Evolutionary conservation across 1,140 invertebrate species (phyloP), one percentile per base, ranked within the genome.

Genomic region (Sycophila sp.): DNA sequence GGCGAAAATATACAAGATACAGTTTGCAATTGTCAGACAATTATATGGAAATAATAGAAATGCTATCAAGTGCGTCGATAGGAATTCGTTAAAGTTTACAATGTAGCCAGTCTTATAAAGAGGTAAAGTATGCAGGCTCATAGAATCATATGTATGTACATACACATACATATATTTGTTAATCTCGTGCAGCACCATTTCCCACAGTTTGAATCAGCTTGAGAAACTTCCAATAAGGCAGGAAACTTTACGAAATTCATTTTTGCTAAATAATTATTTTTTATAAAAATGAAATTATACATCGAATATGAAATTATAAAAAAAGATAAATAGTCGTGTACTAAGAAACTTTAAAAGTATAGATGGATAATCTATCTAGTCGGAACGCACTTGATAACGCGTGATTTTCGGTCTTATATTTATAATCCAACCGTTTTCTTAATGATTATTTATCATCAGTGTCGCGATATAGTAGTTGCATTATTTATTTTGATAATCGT

Each of bases 401-500:
- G 13, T 38, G 30, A 69, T 28, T 69, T 28, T 10, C 30, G 24
- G 22, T 58, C n/a, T 55, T 58, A 26, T 30, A 38, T 22, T 47
- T 59, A 47, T n/a, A 36, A 49, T 59, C 2, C n/a, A n/a, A n/a
- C n/a, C 15, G 8, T 22, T 34, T 32, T 6, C 59, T 68, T 17
- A 32, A 68, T 60, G 26, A 59, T 60, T 60, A 56, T 34, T 32
- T 72, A 55, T 70, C 51, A 60, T 67, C 34, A 32, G 62, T 69
- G 62, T 56, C 63, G 36, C 81, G 81, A 74, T 22, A 80, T 83
- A 80, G 77, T 78, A 81, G 73, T 82, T 75, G 76, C 79, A 83
- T 77, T 79, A 80, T 78, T 82, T n/a, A n/a, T n/a, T n/a, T n/a
- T 83, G 77, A 82, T 83, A 78, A 82, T 83, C 79, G 78, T 85